These are phyloP conservation scores for Hippocampus kuda DNA, from an alignment of 2,797 vertebrate genomes.

Conservation along the genomic window DNA sequence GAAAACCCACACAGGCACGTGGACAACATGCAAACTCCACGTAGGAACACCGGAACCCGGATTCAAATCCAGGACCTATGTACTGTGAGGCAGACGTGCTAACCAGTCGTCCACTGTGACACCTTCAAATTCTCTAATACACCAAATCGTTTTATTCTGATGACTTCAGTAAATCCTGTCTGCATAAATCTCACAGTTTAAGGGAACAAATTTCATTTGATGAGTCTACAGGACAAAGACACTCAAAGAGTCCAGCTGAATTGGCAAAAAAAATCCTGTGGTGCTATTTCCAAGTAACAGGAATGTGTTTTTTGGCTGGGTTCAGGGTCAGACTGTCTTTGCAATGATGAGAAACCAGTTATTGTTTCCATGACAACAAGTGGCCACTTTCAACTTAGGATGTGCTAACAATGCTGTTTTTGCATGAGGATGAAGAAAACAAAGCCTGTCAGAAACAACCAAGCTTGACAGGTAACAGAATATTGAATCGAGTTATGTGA, in stretches of 20 bases:
- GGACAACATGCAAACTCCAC: no score
- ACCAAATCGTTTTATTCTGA: no score
- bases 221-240: not conserved
- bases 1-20: no score
- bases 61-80: no score
- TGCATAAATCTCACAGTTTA: no score
- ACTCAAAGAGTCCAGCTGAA: not conserved
- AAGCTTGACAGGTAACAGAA: not conserved
- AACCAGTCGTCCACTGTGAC: no score
- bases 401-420: not conserved
- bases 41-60: no score
- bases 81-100: no score
- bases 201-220: no score
- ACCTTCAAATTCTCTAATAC: no score
- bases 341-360: not conserved
- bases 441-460: not conserved
- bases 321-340: not conserved
- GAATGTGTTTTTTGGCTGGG: not conserved
- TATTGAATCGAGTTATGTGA: not conserved
- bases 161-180: no score
- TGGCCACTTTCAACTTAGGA: not conserved
- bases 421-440: not conserved
- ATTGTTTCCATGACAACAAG: constrained; percentile 5
- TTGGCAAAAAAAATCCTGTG: not conserved
- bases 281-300: not conserved